Conservation (phyloP, 1,140 invertebrate genomes). For the Scaptomyza hsui region DNA sequence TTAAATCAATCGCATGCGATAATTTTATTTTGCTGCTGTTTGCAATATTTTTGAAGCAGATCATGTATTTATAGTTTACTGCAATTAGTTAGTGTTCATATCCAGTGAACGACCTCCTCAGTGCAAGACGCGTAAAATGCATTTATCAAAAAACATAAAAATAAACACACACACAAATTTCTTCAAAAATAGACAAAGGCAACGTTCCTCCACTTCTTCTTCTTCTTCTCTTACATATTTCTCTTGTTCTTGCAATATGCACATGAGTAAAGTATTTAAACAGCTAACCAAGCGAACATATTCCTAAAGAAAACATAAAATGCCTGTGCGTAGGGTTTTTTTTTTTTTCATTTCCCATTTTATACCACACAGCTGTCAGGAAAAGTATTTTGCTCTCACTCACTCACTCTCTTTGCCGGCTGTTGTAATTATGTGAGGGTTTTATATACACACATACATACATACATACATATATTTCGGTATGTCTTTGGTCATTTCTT, state of each 20-base stretch:
- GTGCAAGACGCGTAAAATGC: constrained; percentile 57
- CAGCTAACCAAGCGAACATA: constrained; percentile 62
- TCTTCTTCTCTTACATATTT: constrained; percentile 3
- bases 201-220: constrained; percentile 6
- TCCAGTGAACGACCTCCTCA: constrained; percentile 71
- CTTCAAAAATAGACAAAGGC: constrained; percentile 73
- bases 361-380: constrained; percentile 72
- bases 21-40: not conserved
- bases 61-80: not conserved
- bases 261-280: constrained; percentile 59
- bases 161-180: constrained; percentile 75
- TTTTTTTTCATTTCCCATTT: not conserved
- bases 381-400: constrained; percentile 10
- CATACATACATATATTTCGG: not conserved
- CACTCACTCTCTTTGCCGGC: constrained; percentile 28
- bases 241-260: constrained; percentile 4
- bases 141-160: constrained; percentile 83
- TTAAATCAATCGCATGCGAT: not conserved
- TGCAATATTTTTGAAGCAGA: not conserved
- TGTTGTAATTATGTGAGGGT: constrained; percentile 60
- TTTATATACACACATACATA: constrained; percentile 22
- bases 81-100: not conserved
- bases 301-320: constrained; percentile 22
- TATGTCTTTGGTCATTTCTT: constrained; percentile 26
- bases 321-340: constrained; percentile 72